Base-by-base conservation (phyloP, 2,888 invertebrate species). In the Nezara viridula region DNA sequence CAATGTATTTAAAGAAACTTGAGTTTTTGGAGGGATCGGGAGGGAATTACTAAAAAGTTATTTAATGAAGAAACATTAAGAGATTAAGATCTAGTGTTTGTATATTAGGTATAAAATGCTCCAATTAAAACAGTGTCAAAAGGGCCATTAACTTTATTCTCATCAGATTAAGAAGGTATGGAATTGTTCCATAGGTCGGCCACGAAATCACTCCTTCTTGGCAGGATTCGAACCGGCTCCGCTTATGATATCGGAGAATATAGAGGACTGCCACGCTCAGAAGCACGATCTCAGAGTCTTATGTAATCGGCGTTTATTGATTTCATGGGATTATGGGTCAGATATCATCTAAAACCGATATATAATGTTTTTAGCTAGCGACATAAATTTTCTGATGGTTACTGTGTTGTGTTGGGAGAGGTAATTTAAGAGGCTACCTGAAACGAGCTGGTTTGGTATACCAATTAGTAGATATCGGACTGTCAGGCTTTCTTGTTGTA, bases 311-410 rank as follows among this genome's bases (percentile, higher is more conserved):
- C n/a, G 55, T 55, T 16, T 60, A 60, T 27, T 55, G n/a, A 27
- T 60, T 60, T 27, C 14, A 60, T 27, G 5, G 2, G 10, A 27
- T 27, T 60, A 27, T 60, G 27, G 60, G 27, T 14, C 27, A 60
- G 60, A 60, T 60, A 27, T 27, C 16, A 32, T 60, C 60, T 60
- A 14, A 60, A 60, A 60, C 60, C 60, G 27, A 60, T 32, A 16
- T 27, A 60, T 55, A 27, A 27, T 16, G 60, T 60, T 60, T 60
- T 60, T 27, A 60, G 55, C 55, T 55, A 12, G 60, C 60, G 60
- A 60, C 60, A 60, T 60, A 27, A 27, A 60, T 60, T 60, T 60
- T 60, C 55, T 55, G n/a, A 55, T 55, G n/a, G 55, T n/a, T n/a
- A 55, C 55, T 7, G 60, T 27, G 60, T 60, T 60, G 27, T 60